A percentile compares a stretch with the other conserved stretches of the same genome.
Evolutionary conservation across 1,140 invertebrate genomes (phyloP).

Genomic region (Lordiphosa collinella): DNA sequence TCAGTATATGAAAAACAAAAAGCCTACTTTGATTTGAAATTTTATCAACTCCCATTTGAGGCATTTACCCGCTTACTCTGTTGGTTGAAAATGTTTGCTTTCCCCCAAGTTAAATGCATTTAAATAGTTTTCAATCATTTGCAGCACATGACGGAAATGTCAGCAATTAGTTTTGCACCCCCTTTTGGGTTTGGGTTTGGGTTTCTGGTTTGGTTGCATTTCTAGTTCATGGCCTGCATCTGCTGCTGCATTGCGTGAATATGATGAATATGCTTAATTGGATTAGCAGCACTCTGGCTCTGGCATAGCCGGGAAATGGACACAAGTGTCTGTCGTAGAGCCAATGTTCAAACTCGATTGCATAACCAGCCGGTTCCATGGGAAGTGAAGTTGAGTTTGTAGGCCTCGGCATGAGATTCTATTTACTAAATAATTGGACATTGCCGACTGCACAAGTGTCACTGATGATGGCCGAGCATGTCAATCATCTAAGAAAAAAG

Average conservation of each 20-base stretch:
- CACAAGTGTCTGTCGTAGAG: slow-evolving; percentile 17
- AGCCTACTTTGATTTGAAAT: not conserved
- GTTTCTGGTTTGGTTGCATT: slow-evolving; percentile 21
- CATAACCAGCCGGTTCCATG: slow-evolving; percentile 51
- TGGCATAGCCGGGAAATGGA: slow-evolving; percentile 44
- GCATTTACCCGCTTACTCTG: too few species aligned
- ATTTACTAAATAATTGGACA: slow-evolving; percentile 47
- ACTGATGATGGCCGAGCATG: slow-evolving; percentile 21
- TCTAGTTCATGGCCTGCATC: slow-evolving; percentile 67
- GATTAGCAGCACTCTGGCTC: slow-evolving; percentile 49
- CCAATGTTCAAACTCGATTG: slow-evolving; percentile 47
- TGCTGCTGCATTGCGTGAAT: slow-evolving; percentile 69
- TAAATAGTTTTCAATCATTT: slow-evolving; percentile 62
- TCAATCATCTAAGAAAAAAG: slow-evolving; percentile 15
- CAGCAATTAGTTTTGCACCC: slow-evolving; percentile 32
- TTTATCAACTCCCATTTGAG: too few species aligned
- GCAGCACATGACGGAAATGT: slow-evolving; percentile 64
- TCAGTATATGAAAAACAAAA: too few species aligned
- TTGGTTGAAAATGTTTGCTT: not conserved
- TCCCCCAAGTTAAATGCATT: slow-evolving; percentile 43
- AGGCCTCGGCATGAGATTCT: slow-evolving; percentile 42
- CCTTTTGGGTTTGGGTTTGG: not conserved
- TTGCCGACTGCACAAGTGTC: slow-evolving; percentile 17
- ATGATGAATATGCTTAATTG: slow-evolving; percentile 71
- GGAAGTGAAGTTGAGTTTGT: slow-evolving; percentile 40